Conservation (phyloP, 2,888 invertebrate species). For the Bembecia ichneumoniformis region DNA sequence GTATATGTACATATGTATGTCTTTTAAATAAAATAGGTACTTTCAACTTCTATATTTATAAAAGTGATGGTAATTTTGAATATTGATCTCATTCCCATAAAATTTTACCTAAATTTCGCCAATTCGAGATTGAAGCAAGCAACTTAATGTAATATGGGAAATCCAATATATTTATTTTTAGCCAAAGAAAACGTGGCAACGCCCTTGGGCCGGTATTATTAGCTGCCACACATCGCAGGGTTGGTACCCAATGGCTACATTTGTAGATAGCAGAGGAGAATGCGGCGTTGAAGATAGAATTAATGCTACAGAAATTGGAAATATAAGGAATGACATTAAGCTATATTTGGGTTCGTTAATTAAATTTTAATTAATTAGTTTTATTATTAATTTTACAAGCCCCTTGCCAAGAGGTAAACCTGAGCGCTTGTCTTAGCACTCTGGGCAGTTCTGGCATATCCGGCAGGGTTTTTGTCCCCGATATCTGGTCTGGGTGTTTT, state of each 20-base stretch:
- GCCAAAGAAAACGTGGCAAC: constrained; percentile 22
- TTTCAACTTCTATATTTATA: too few relatives aligned
- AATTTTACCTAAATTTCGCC: too few relatives aligned
- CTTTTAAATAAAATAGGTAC: too few relatives aligned
- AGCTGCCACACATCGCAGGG: constrained; percentile 76
- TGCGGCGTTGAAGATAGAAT: constrained; percentile 64
- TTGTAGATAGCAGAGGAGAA: constrained; percentile 69
- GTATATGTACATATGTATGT: too few relatives aligned
- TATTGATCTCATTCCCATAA: too few relatives aligned
- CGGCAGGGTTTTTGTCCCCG: too few relatives aligned
- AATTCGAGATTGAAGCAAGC: too few relatives aligned
- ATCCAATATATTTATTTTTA: constrained; percentile 6
- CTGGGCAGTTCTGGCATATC: too few relatives aligned
- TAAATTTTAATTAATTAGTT: neutral
- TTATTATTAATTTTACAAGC: neutral
- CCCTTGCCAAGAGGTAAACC: too few relatives aligned
- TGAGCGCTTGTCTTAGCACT: neutral
- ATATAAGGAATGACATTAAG: constrained; percentile 63
- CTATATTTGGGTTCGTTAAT: constrained; percentile 54
- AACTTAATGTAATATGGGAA: too few relatives aligned
- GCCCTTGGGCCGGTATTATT: constrained; percentile 77
- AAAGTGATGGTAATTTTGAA: too few relatives aligned
- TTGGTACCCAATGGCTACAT: constrained; percentile 82
- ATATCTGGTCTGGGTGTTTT: too few relatives aligned
- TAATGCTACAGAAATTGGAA: constrained; percentile 67